These are phyloP conservation scores for Tethya wilhelma DNA, from an alignment of 37 sponge, comb jelly and placozoan genomes.

Conservation along the genomic window DNA sequence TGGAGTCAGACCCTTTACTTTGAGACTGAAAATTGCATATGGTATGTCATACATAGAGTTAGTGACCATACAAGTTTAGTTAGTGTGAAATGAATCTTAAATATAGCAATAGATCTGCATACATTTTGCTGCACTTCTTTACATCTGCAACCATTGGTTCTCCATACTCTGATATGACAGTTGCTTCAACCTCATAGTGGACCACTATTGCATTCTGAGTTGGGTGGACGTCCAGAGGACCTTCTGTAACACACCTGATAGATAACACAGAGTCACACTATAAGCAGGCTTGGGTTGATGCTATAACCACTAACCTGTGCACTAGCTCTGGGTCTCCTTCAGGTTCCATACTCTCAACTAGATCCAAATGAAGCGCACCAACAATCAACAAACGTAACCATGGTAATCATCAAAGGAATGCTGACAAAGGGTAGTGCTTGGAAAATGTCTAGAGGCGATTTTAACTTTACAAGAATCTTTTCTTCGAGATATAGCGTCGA, in stretches of 20 bases:
- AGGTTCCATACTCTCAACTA: too few species aligned
- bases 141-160: conserved; percentile 85
- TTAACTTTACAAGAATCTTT: not conserved
- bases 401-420: too few species aligned
- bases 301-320: conserved; percentile 16
- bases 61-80: not conserved
- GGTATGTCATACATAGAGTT: not conserved
- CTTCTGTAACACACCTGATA: conserved; percentile 68
- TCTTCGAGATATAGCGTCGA: conserved; percentile 24
- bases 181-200: conserved; percentile 84
- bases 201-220: conserved; percentile 86
- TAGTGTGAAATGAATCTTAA: not conserved
- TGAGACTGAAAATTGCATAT: conserved; percentile 48
- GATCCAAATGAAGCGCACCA: too few species aligned
- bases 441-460: not conserved
- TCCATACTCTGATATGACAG: conserved; percentile 76
- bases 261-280: not conserved
- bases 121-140: conserved; percentile 84
- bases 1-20: conserved; percentile 54
- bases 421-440: not conserved
- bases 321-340: conserved; percentile 44
- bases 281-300: not conserved
- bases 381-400: too few species aligned
- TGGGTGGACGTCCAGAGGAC: conserved; percentile 91
- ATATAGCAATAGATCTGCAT: conserved; percentile 15